Base-by-base conservation (phyloP, 2,113 vertebrate genomes). In the Psilopsiagon aymara region DNA sequence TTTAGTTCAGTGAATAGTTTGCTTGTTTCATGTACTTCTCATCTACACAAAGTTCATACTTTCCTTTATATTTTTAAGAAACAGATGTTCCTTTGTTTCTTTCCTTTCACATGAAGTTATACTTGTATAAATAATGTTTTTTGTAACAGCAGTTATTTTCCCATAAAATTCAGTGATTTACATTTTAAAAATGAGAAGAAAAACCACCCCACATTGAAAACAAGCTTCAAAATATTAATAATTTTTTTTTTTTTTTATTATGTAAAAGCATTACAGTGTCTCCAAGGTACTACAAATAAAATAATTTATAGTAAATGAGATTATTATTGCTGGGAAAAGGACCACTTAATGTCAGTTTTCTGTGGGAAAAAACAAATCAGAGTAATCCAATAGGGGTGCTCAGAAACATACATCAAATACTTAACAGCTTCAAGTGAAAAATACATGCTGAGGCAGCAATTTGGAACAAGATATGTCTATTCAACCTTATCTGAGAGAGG, bases 291-390 rank as follows among this genome's bases (percentile, higher is more conserved):
- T 86, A 95, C 96, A 94, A 96, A 96, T 95, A 98, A 95, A 98
- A 97, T 97, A 97, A 97, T 97, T 97, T 98, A 97, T 97, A 95
- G 95, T 96, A 98, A 98, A 97, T 96, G 83, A 96, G 96, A 97
- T 97, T 97, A 96, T 98, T 97, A 94, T 96, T 98, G 95, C 98
- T 97, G 95, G 98, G 98, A 98, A 98, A 97, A 96, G 95, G 93
- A 95, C 87, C 86, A 89, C 96, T 97, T 98, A 97, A 96, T 92
- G 94, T 82, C 93, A 91, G 79, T 96, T 97, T 98, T 98, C 92
- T 94, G 92, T 83, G 76, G 97, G 95, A 92, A 96, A 97, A 97
- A 97, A 12, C 64, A 96, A 96, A 96, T 73, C 59, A 62, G 59
- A 83, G 43, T 33, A 80, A 92, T 73, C 75, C 77, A 94, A 41